These are phyloP conservation scores for Schizopygopsis pylzovi DNA, from an alignment of 2,797 vertebrate genomes.

Conservation along the genomic window DNA sequence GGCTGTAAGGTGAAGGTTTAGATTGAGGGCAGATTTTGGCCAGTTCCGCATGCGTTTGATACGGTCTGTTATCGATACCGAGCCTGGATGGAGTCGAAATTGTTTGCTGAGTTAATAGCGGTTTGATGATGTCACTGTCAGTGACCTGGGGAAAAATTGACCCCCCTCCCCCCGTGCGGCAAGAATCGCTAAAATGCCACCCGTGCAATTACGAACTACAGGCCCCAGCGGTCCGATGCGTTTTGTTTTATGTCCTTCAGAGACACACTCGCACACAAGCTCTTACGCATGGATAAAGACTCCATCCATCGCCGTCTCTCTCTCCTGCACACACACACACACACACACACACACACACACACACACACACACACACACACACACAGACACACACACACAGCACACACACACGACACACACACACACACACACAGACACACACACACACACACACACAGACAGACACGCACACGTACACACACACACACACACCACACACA, in stretches of 20 bases:
- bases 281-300: conserved; percentile 36
- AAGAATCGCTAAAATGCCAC: conserved; percentile 82
- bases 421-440: too few relatives aligned
- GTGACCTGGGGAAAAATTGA: conserved; percentile 84
- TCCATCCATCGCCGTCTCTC: neutral
- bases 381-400: neutral
- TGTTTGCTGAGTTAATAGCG: conserved; percentile 82
- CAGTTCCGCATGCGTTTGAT: conserved; percentile 37
- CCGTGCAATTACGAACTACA: conserved; percentile 75
- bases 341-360: conserved; percentile 3
- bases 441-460: too few relatives aligned
- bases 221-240: conserved; percentile 64
- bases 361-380: too few relatives aligned
- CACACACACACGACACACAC: neutral
- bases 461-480: too few relatives aligned
- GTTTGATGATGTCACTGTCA: conserved; percentile 86
- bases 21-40: conserved; percentile 80
- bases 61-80: conserved; percentile 68
- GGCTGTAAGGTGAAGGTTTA: conserved; percentile 77
- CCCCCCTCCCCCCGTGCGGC: conserved; percentile 61
- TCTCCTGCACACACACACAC: neutral
- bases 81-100: conserved; percentile 63
- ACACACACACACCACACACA: conserved; percentile 19
- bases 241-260: conserved; percentile 71
- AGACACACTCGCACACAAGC: conserved; percentile 44